Base-by-base conservation (phyloP, 1,140 invertebrate genomes). In the Macrosteles quadrilineatus region DNA sequence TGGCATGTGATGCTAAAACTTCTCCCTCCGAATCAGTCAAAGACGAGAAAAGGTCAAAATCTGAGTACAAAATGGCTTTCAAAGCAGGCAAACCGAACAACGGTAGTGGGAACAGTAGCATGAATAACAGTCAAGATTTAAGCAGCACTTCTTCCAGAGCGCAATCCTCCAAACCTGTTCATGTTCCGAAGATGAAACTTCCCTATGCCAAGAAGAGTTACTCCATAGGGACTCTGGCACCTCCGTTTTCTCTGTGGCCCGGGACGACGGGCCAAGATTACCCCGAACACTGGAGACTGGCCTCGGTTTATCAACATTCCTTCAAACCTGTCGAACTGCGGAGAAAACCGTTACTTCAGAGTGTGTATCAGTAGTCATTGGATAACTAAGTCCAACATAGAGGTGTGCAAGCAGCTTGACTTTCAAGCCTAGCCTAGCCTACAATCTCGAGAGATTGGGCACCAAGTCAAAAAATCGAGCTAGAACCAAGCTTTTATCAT, bases 241-340 rank as follows among this genome's bases (percentile, higher is more conserved):
- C 91, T 32, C 92, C 92, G 6, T 94, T 94, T 76, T 90, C 86
- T 74, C 85, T 92, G 19, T 87, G 90, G 81, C 87, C 86, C 0
- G 89, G 89, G 59, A 85, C 83, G 1, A 83, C 81, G 57, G 86
- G 86, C 1, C 84, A 85, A 1, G 91, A 91, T 71, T 94, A 93
- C 79, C 91, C 92, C 0, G 91, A 94, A 76, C 91, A 93, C 76
- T 94, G 91, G 91, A 83, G 92, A 32, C 81, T 94, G 50, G 90
- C 90, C 21, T 92, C 91, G 12, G 88, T 94, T 30, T 94, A 94
- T 77, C 91, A 93, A 76, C 92, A 94, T 76, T 91, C 91, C 6
- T 94, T 91, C 76, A 92, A 90, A 78, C 88, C 89, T 1, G 80
- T 88, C 1, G 86, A 89, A 45, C 80, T 83, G 53, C 81, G 89